phyloP scores from a whole-genome alignment of 2,797 vertebrate genomes.

The Staurois parvus region DNA sequence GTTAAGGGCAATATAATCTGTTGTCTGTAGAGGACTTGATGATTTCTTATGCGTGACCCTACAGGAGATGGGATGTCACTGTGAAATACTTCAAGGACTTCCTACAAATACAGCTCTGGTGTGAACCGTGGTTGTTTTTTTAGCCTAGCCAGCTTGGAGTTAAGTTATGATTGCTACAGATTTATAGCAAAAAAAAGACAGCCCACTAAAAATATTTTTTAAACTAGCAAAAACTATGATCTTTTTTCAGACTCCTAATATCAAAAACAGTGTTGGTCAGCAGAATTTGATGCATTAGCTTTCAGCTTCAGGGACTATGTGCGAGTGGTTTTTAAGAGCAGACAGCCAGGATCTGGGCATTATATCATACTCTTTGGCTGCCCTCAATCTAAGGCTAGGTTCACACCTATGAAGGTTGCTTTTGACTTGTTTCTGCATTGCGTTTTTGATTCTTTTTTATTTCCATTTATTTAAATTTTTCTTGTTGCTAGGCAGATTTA shows the following conservation, averaged over 20 bases:
- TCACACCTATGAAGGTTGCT: no score
- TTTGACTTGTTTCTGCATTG: no score
- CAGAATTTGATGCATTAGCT: no score
- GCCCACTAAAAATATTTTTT: neutral
- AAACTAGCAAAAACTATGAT: neutral
- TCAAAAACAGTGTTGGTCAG: no score
- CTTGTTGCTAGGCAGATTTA: no score
- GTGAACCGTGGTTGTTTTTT: neutral
- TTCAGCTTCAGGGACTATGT: no score
- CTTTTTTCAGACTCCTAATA: neutral
- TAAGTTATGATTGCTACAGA: neutral
- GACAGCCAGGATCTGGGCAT: no score
- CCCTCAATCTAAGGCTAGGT: no score
- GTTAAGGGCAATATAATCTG: neutral
- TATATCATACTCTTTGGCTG: no score
- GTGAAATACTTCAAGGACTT: constrained; percentile 39
- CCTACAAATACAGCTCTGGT: constrained; percentile 3
- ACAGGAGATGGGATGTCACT: constrained; percentile 21
- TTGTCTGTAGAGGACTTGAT: neutral
- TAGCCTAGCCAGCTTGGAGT: neutral
- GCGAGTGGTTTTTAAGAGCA: no score
- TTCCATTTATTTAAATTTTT: no score
- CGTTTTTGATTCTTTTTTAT: no score
- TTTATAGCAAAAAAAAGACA: neutral
- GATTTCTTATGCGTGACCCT: neutral